Evolutionary conservation across 2,888 invertebrate genomes (phyloP).

Genomic region (Synanthedon tipuliformis): DNA sequence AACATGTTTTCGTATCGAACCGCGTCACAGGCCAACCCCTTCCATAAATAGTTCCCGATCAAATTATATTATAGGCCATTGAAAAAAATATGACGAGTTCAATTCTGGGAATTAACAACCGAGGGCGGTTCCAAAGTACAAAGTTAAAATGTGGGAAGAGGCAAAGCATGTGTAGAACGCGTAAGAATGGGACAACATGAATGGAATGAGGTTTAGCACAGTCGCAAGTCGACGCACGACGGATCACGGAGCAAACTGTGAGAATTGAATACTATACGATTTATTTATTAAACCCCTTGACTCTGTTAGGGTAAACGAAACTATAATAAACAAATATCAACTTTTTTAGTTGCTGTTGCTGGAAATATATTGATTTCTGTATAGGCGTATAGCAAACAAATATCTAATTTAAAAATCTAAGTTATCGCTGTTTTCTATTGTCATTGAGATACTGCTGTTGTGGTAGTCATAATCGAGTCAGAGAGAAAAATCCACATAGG

Average conservation of each 20-base stretch:
- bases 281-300: conserved; percentile 62
- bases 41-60: conserved; percentile 70
- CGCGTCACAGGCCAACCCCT: conserved; percentile 48
- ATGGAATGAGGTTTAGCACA: conserved; percentile 61
- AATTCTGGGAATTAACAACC: conserved; percentile 53
- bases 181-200: conserved; percentile 39
- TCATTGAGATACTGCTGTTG: too few relatives aligned
- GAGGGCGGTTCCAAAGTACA: conserved; percentile 46
- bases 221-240: conserved; percentile 11
- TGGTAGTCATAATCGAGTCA: too few relatives aligned
- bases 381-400: too few relatives aligned
- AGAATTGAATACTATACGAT: conserved; percentile 64
- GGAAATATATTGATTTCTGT: too few relatives aligned
- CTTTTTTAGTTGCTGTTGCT: too few relatives aligned
- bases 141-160: conserved; percentile 38
- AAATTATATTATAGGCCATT: conserved; percentile 56
- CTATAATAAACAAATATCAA: conserved; percentile 44
- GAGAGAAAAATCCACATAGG: too few relatives aligned
- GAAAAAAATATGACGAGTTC: conserved; percentile 64
- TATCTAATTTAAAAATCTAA: too few relatives aligned
- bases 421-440: too few relatives aligned
- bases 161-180: conserved; percentile 16
- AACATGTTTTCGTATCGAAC: conserved; percentile 48
- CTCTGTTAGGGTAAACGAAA: conserved; percentile 53
- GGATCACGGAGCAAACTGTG: conserved; percentile 43